Conservation (phyloP, 2,797 vertebrate species). For the Siniperca scherzeri region DNA sequence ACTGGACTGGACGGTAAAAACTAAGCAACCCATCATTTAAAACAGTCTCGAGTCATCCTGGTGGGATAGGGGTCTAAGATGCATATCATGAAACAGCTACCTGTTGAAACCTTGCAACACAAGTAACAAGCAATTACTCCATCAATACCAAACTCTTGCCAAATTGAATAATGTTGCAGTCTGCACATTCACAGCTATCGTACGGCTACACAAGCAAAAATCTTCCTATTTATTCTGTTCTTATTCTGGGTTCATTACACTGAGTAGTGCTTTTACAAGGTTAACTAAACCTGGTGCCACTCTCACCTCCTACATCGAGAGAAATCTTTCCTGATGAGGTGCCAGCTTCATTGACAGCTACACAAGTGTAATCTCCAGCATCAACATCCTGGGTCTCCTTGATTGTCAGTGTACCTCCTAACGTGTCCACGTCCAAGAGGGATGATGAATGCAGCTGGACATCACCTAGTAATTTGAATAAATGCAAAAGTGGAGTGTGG, state of each 20-base stretch:
- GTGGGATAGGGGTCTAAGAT: background rate
- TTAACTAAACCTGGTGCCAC: background rate
- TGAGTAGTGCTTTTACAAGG: background rate
- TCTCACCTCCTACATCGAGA: constrained; percentile 95
- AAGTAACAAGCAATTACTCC: background rate
- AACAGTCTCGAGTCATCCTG: background rate
- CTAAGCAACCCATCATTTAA: background rate
- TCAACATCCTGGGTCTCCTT: constrained; percentile 89
- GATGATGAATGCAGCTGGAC: constrained; percentile 88
- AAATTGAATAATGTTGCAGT: background rate
- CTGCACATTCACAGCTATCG: background rate
- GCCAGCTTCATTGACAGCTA: constrained; percentile 92
- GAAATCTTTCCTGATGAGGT: constrained; percentile 90
- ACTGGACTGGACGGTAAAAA: background rate
- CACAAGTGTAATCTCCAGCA: constrained; percentile 94
- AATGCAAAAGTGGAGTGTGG: background rate
- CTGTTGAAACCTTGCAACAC: background rate
- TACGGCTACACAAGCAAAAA: background rate
- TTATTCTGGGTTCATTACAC: background rate
- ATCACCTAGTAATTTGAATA: constrained; percentile 82
- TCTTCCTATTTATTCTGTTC: background rate
- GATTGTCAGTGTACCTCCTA: constrained; percentile 90
- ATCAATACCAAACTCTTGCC: background rate
- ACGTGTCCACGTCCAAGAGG: constrained; percentile 85
- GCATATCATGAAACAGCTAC: constrained; percentile 1